A percentile compares a stretch with the other conserved stretches of the same genome.
These are phyloP conservation scores for Pristionchus mayeri DNA, from an alignment of 2,888 invertebrate genomes.

Conservation along the genomic window DNA sequence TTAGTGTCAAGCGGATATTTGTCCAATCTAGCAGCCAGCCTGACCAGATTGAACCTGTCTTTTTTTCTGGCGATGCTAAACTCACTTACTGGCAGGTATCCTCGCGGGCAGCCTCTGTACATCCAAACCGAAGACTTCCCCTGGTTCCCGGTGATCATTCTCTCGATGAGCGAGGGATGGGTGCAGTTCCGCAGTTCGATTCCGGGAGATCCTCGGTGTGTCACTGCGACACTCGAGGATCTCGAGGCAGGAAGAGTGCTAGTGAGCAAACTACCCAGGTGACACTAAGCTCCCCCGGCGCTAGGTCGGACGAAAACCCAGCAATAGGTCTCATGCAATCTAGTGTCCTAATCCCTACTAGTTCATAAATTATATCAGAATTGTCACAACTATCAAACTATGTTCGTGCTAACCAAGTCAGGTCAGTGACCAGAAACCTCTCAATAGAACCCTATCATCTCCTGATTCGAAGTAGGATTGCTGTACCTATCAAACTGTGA, in stretches of 20 bases:
- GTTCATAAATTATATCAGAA: neutral
- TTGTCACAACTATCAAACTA: no score
- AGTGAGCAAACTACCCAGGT: constrained; percentile 39
- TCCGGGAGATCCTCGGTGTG: constrained; percentile 29
- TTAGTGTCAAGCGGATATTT: no score
- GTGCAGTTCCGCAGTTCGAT: constrained; percentile 29
- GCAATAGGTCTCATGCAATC: neutral
- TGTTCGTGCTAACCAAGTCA: no score
- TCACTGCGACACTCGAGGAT: constrained; percentile 43
- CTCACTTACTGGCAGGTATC: constrained; percentile 12
- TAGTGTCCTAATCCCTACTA: neutral
- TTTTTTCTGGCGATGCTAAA: no score
- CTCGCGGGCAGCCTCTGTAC: constrained; percentile 45
- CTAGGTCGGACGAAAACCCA: no score
- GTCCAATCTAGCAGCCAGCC: no score
- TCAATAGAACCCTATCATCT: no score
- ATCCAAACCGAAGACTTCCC: constrained; percentile 2
- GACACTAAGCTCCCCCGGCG: neutral
- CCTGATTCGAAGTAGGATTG: no score
- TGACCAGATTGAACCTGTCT: no score
- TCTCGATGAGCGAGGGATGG: constrained; percentile 11
- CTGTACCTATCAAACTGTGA: no score
- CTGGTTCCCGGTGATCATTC: constrained; percentile 34
- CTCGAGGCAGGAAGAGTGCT: constrained; percentile 35
- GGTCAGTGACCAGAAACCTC: no score